Percentiles rank a stretch among this genome's conserved stretches.
Evolutionary conservation across 2,797 vertebrate genomes (phyloP).

Genomic region (Crypturellus tataupa): DNA sequence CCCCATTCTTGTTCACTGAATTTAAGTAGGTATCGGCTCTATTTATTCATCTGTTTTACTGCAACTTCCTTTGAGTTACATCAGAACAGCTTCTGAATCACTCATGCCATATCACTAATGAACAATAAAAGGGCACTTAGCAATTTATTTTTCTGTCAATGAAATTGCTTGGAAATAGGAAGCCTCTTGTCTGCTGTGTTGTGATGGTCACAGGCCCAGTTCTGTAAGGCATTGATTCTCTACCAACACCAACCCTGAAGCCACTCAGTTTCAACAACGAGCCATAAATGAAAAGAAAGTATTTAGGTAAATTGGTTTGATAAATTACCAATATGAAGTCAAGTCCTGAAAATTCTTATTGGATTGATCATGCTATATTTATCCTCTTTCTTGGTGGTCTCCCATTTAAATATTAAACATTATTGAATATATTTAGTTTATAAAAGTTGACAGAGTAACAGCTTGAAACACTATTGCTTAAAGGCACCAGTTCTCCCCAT

Average conservation of each 20-base stretch:
- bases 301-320: not conserved
- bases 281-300: not conserved
- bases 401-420: slow-evolving; percentile 21
- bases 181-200: not conserved
- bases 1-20: not conserved
- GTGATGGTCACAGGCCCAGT: not conserved
- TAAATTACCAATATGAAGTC: not conserved
- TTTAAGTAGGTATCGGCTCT: not conserved
- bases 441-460: slow-evolving; percentile 56
- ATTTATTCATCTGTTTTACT: not conserved
- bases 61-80: not conserved
- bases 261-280: not conserved
- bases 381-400: not conserved
- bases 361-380: not conserved
- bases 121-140: not conserved
- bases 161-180: not conserved
- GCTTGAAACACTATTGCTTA: slow-evolving; percentile 48
- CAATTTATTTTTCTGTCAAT: not conserved
- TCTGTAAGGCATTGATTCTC: not conserved
- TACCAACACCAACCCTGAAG: not conserved
- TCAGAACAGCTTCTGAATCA: not conserved
- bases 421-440: slow-evolving; percentile 9
- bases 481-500: slow-evolving; percentile 35
- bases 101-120: not conserved
- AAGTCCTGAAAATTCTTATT: not conserved